Percentiles rank a stretch among this genome's conserved stretches.
phyloP scores from a whole-genome alignment of 2,797 vertebrate species.

The Synaphobranchus kaupii region DNA sequence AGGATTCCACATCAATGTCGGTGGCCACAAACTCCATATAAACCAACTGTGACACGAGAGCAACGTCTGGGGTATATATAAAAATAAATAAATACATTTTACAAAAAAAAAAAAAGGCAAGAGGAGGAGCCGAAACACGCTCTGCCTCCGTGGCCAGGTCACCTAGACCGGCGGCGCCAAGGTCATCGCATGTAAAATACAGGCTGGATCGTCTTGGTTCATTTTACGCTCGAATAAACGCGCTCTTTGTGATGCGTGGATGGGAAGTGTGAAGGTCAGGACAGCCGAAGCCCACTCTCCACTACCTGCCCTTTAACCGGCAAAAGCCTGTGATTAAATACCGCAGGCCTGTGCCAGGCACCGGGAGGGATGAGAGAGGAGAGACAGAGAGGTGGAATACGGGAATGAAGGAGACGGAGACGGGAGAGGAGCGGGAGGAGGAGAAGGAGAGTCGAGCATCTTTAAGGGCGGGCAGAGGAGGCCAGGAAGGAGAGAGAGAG shows the following conservation, averaged over 20 bases:
- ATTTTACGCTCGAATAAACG: constrained; percentile 30
- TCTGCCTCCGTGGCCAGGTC: constrained; percentile 41
- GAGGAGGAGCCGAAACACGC: constrained; percentile 46
- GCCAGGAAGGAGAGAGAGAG: neutral
- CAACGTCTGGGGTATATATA: neutral
- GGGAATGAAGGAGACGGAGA: neutral
- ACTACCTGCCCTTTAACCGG: neutral
- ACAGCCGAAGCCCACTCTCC: constrained; percentile 45
- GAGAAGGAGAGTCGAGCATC: neutral
- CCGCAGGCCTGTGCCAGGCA: constrained; percentile 7
- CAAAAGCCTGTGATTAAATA: constrained; percentile 28
- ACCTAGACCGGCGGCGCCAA: constrained; percentile 36
- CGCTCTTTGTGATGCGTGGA: constrained; percentile 13
- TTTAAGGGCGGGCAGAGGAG: neutral
- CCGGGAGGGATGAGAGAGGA: constrained; percentile 25
- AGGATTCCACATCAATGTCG: neutral
- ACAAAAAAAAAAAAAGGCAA: neutral
- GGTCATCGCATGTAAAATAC: constrained; percentile 36
- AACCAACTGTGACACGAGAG: neutral
- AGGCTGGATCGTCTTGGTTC: constrained; percentile 14
- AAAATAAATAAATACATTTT: no score
- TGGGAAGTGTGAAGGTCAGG: constrained; percentile 11
- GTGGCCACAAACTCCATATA: neutral
- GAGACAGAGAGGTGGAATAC: constrained; percentile 15
- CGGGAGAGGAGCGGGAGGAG: neutral